A percentile compares a stretch with the other conserved stretches of the same genome.
Conservation (phyloP, 2,888 invertebrate genomes). For the Pherbina coryleti region DNA sequence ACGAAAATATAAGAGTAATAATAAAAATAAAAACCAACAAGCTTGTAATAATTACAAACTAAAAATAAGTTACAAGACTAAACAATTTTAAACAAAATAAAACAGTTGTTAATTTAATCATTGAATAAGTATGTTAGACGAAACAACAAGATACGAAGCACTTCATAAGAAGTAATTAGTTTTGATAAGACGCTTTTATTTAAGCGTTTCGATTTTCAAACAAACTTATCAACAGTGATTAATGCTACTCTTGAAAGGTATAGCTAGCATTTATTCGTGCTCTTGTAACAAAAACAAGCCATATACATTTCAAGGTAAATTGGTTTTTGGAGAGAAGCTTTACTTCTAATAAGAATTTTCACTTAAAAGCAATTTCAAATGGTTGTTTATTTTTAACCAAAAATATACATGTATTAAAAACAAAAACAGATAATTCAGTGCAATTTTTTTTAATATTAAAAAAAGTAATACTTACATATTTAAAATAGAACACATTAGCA, state of each 20-base stretch:
- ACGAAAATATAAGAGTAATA: conserved; percentile 7
- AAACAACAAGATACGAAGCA: too few species aligned
- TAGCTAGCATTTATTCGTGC: too few species aligned
- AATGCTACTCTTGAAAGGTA: too few species aligned
- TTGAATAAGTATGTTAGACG: too few species aligned
- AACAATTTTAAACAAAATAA: neutral
- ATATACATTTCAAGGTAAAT: too few species aligned
- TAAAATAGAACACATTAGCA: neutral
- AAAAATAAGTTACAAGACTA: neutral
- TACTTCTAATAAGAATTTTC: neutral
- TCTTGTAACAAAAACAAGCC: too few species aligned
- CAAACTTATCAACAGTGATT: too few species aligned
- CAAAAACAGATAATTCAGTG: conserved; percentile 42
- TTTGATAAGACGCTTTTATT: too few species aligned
- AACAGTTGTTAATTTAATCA: too few species aligned
- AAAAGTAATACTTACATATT: neutral
- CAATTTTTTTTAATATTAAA: neutral
- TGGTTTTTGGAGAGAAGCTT: neutral
- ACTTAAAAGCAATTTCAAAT: neutral
- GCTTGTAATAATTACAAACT: neutral
- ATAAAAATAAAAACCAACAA: neutral
- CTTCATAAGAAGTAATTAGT: too few species aligned
- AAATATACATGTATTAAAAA: neutral
- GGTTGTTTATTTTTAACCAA: neutral
- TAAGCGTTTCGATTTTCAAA: too few species aligned